Evolutionary conservation across 2,888 invertebrate genomes (phyloP).

Genomic region (Hipparchia semele): DNA sequence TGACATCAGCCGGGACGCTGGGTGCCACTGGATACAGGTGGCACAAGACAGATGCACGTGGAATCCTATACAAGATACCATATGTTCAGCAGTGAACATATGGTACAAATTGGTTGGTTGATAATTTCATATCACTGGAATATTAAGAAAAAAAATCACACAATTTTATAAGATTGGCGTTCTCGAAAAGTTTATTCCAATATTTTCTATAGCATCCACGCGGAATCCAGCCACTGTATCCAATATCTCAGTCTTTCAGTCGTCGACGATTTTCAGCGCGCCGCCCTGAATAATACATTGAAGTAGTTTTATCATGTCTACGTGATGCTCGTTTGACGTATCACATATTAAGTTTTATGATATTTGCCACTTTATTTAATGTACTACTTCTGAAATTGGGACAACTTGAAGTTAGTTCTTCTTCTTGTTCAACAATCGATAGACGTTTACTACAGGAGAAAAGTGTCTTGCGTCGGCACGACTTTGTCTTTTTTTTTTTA

Average conservation of each 20-base stretch:
- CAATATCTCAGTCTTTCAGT: slow-evolving; percentile 37
- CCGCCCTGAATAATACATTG: slow-evolving; percentile 47
- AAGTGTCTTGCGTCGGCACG: no score
- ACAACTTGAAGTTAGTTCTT: no score
- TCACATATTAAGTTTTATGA: slow-evolving; percentile 25
- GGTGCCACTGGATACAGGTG: no score
- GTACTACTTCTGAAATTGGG: background rate
- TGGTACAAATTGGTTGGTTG: no score
- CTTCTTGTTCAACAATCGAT: no score
- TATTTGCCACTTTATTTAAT: slow-evolving; percentile 31
- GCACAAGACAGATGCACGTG: no score
- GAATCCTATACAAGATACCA: no score
- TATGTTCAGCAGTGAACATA: no score
- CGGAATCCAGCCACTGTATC: slow-evolving; percentile 33
- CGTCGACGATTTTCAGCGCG: slow-evolving; percentile 45
- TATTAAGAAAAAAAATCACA: background rate
- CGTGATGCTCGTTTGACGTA: slow-evolving; percentile 41
- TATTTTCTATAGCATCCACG: slow-evolving; percentile 29
- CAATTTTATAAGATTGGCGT: slow-evolving; percentile 4
- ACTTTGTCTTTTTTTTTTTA: no score
- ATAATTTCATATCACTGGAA: no score
- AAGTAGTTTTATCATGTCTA: slow-evolving; percentile 47
- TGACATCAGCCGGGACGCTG: no score
- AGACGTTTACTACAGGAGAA: no score
- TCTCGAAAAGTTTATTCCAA: slow-evolving; percentile 21